A percentile compares a stretch with the other conserved stretches of the same genome.
Evolutionary conservation across 2,113 vertebrate species (phyloP).

Genomic region (Tetrax tetrax): DNA sequence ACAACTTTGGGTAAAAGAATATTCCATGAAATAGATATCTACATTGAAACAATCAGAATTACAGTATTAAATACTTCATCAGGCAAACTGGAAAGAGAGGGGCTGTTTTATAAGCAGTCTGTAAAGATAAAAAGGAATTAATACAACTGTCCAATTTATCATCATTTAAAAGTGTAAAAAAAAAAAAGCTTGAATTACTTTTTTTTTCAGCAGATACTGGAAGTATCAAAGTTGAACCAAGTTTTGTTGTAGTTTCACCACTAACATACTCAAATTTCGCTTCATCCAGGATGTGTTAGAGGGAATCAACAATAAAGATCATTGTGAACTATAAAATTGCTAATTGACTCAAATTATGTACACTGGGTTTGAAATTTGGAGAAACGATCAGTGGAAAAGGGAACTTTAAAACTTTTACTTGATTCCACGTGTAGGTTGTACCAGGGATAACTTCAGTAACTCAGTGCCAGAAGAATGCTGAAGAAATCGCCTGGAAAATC

Average conservation of each 20-base stretch:
- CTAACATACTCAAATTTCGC: neutral
- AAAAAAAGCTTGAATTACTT: no score
- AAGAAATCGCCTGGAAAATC: neutral
- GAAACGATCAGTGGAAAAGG: conserved; percentile 40
- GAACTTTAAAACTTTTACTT: conserved; percentile 23
- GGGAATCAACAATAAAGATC: conserved; percentile 60
- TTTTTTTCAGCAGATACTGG: neutral
- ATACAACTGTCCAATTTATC: neutral
- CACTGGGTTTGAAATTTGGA: conserved; percentile 52
- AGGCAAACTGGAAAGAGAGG: neutral
- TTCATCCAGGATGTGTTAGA: conserved; percentile 34
- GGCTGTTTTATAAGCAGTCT: neutral
- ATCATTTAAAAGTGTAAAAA: neutral
- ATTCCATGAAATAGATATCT: conserved; percentile 28
- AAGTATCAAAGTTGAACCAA: neutral
- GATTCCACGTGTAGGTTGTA: neutral
- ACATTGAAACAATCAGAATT: conserved; percentile 60
- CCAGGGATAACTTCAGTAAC: neutral
- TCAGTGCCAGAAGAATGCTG: neutral
- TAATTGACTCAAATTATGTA: conserved; percentile 63
- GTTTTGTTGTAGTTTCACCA: neutral
- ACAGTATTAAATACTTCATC: neutral
- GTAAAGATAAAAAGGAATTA: neutral
- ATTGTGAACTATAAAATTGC: conserved; percentile 62
- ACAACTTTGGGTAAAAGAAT: conserved; percentile 39